Percentiles rank a stretch among this genome's conserved stretches.
phyloP scores from a whole-genome alignment of 2,113 vertebrate genomes.

The Amia ocellicauda region DNA sequence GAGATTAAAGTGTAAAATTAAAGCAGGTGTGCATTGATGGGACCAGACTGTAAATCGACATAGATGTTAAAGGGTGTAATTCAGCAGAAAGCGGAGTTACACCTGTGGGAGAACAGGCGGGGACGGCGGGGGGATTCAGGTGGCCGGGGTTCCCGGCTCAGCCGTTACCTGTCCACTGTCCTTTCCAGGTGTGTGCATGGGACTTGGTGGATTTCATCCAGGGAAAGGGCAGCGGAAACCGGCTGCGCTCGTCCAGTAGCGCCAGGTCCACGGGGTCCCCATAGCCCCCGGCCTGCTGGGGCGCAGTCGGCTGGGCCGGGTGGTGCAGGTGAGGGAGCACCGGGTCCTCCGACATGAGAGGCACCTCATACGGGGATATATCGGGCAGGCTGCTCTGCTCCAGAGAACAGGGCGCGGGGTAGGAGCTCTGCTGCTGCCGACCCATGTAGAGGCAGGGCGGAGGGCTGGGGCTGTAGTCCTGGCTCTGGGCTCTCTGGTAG shows the following conservation, averaged over 20 bases:
- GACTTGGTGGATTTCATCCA: constrained; percentile 99
- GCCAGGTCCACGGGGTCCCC: constrained; percentile 65
- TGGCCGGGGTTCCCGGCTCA: no score
- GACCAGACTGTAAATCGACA: no score
- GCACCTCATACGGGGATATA: constrained; percentile 77
- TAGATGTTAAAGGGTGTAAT: no score
- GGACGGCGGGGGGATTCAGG: no score
- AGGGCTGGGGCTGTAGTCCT: constrained; percentile 79
- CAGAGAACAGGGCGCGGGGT: constrained; percentile 67
- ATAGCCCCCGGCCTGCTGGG: constrained; percentile 67
- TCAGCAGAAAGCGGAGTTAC: no score
- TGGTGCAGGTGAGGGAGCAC: constrained; percentile 69
- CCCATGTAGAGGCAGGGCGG: constrained; percentile 92
- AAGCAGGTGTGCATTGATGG: no score
- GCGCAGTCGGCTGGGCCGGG: constrained; percentile 65
- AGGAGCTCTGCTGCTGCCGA: constrained; percentile 69
- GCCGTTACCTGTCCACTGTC: constrained; percentile 86
- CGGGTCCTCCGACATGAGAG: constrained; percentile 78
- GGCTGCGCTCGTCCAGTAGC: constrained; percentile 66
- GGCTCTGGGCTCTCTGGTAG: constrained; percentile 78
- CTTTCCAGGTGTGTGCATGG: constrained; percentile 86
- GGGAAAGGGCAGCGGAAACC: constrained; percentile 84
- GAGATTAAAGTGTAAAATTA: no score
- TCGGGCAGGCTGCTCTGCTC: constrained; percentile 80
- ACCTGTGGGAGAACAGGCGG: no score